Evolutionary conservation across 2,888 invertebrate genomes (phyloP).

Genomic region (Parnassius orleans): DNA sequence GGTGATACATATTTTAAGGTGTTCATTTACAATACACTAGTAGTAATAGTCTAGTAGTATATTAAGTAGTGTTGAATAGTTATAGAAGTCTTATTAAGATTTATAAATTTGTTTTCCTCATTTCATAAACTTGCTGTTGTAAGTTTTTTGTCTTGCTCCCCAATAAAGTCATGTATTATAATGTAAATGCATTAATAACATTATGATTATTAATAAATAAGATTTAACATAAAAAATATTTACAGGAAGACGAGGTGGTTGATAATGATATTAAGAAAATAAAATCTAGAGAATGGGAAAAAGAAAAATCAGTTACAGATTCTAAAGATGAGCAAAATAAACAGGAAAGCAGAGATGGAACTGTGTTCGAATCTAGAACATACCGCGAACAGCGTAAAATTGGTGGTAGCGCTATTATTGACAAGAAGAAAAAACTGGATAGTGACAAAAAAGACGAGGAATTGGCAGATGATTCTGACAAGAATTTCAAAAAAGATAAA

Average conservation of each 20-base stretch:
- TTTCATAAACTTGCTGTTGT: neutral
- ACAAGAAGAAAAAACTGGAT: slow-evolving; percentile 73
- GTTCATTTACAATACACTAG: neutral
- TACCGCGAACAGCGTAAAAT: slow-evolving; percentile 68
- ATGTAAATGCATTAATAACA: too few species aligned
- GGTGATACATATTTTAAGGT: slow-evolving; percentile 69
- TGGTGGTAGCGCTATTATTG: slow-evolving; percentile 52
- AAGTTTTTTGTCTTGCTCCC: neutral
- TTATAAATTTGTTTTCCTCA: neutral
- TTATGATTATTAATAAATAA: neutral
- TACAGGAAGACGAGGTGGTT: slow-evolving; percentile 62
- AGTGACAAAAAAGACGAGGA: slow-evolving; percentile 73
- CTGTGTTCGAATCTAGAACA: slow-evolving; percentile 67
- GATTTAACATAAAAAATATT: neutral
- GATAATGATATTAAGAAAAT: slow-evolving; percentile 74
- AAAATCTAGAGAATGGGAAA: slow-evolving; percentile 73
- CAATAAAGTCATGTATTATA: too few species aligned
- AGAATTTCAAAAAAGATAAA: slow-evolving; percentile 60
- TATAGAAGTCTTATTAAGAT: too few species aligned
- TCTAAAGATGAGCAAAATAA: slow-evolving; percentile 59
- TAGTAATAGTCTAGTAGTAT: neutral
- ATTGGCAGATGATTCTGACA: slow-evolving; percentile 61
- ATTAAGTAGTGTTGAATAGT: too few species aligned
- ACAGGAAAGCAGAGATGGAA: slow-evolving; percentile 55
- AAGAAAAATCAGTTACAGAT: slow-evolving; percentile 56